Base-by-base conservation (phyloP, 2,888 invertebrate species). In the Ochlodes sylvanus region DNA sequence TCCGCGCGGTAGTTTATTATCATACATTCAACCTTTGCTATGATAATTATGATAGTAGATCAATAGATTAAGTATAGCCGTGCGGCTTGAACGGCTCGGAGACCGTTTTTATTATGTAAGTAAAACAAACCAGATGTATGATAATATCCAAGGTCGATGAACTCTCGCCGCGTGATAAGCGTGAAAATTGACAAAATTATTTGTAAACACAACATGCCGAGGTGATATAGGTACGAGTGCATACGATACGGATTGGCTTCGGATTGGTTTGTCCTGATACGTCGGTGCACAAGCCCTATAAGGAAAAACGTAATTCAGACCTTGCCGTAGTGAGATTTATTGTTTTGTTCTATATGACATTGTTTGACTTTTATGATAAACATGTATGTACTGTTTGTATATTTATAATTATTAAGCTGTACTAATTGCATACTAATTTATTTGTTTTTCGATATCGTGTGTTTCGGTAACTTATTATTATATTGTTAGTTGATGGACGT, bases 71-170 rank as follows among this genome's bases (percentile, higher is more conserved):
- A 73, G 70, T 70, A 70, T 69, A 64, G 63, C 44, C 42, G 65
- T 69, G 63, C 65, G 56, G 66, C 66, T 69, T 71, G 67, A 60
- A 61, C 69, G 68, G 70, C 72, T 73, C 69, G 60, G 69, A 64
- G 73, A 73, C 72, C 64, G 65, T 62, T 69, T 73, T 71, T 75
- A 61, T 61, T 62, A 50, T 68, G 34, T 58, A 71, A 72, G 65
- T 68, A 71, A 71, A 75, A 74, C 74, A 75, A 73, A 75, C 70
- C 70, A 69, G 73, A 71, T 71, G 73, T 71, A 68, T 67, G 65
- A 61, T 69, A 69, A 21, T 55, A 34, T 32, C 66, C 72, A 72
- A 76, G 74, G 75, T 76, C 70, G 61, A 72, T 76, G 76, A 78
- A 76, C 79, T 72, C 62, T 34, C 54, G 60, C 52, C 7, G 42